Conservation (phyloP, 2,113 vertebrate genomes). For the Thymallus thymallus region DNA sequence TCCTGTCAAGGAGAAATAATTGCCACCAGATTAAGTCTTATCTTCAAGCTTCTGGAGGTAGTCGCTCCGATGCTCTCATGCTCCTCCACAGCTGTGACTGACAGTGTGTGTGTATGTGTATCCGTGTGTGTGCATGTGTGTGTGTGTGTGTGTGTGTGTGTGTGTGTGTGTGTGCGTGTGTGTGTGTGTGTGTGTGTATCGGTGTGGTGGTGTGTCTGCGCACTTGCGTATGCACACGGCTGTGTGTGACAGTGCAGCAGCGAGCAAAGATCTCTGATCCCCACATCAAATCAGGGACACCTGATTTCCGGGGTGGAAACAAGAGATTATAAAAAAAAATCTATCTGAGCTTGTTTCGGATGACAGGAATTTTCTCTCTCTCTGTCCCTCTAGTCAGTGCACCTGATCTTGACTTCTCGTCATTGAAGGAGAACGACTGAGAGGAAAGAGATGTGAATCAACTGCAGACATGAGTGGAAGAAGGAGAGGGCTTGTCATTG, state of each 20-base stretch:
- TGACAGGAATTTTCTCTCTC: constrained; percentile 42
- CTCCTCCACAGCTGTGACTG: constrained; percentile 32
- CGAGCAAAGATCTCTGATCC: constrained; percentile 44
- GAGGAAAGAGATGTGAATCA: constrained; percentile 1
- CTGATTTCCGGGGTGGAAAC: constrained; percentile 49
- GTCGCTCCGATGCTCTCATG: constrained; percentile 62
- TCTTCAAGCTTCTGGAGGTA: constrained; percentile 63
- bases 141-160: too few relatives aligned
- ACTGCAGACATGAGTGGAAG: not conserved
- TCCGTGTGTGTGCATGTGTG: not conserved
- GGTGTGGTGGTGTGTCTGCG: too few relatives aligned
- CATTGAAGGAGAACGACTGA: not conserved
- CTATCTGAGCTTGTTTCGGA: constrained; percentile 57
- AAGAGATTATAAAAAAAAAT: constrained; percentile 68
- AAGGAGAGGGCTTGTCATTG: not conserved
- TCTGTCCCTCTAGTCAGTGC: not conserved
- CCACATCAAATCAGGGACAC: constrained; percentile 57
- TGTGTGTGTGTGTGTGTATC: constrained; percentile 25
- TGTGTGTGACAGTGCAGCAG: too few relatives aligned
- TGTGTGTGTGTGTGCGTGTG: not conserved
- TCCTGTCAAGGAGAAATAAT: constrained; percentile 44
- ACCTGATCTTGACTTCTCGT: constrained; percentile 2
- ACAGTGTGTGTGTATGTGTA: constrained; percentile 2
- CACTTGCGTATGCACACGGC: too few relatives aligned
- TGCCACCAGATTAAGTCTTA: constrained; percentile 71